These are phyloP conservation scores for Troilus luridus DNA, from an alignment of 2,888 invertebrate species.

Conservation along the genomic window DNA sequence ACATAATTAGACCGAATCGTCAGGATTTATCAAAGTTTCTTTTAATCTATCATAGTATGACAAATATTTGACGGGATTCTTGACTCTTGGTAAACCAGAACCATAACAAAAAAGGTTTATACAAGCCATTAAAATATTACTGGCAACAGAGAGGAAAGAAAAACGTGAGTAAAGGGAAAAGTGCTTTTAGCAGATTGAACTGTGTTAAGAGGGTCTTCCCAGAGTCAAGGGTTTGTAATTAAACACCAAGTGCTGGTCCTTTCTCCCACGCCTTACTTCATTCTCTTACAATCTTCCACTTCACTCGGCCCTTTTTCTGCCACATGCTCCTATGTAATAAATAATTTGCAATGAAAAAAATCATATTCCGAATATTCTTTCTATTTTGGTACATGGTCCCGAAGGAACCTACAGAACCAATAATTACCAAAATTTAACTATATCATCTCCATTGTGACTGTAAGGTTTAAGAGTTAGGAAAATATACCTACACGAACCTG, in stretches of 20 bases:
- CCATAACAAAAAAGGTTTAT: background rate
- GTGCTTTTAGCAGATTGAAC: conserved; percentile 33
- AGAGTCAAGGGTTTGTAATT: background rate
- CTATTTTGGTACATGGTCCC: too few relatives aligned
- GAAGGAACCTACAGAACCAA: too few relatives aligned
- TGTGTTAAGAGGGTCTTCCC: conserved; percentile 5
- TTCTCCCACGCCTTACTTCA: background rate
- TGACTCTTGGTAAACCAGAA: background rate
- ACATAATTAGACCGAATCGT: too few relatives aligned
- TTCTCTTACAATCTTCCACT: background rate
- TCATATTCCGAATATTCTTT: too few relatives aligned
- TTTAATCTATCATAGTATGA: background rate
- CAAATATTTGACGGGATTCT: background rate
- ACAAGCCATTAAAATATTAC: background rate
- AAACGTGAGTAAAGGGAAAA: conserved; percentile 2
- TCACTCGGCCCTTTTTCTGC: background rate
- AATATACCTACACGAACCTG: too few relatives aligned
- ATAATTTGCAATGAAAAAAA: background rate
- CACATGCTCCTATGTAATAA: background rate
- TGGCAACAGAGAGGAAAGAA: background rate
- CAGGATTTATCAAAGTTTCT: too few relatives aligned
- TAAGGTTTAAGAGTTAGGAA: too few relatives aligned
- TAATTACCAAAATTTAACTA: too few relatives aligned
- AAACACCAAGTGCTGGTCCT: background rate
- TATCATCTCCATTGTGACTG: too few relatives aligned